Conservation (phyloP, 2,113 vertebrate genomes). For the Herpailurus yagouaroundi region DNA sequence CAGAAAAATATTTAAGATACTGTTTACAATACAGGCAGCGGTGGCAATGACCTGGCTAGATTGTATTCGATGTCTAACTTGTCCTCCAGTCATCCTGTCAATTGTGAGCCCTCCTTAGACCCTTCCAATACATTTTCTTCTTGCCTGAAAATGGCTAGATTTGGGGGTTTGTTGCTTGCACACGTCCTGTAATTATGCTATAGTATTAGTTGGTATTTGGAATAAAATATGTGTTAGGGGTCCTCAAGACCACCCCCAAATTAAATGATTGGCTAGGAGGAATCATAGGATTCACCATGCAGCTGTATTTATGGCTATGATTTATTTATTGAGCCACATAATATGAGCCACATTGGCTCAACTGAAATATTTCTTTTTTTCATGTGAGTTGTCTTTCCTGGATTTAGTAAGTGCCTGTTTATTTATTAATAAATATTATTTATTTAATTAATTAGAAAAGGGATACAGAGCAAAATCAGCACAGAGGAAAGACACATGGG, state of each 20-base stretch:
- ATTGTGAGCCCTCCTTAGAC: not conserved
- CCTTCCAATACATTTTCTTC: not conserved
- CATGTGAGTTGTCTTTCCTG: not conserved
- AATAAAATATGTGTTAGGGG: not conserved
- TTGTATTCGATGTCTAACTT: not conserved
- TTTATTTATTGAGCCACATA: not conserved
- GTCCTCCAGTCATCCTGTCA: not conserved
- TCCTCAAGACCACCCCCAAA: not conserved
- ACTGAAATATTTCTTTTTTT: not conserved
- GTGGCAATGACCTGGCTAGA: not conserved
- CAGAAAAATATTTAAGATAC: not conserved
- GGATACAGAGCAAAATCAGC: not conserved
- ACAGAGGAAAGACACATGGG: not conserved
- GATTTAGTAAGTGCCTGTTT: not conserved
- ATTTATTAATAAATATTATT: too few relatives aligned
- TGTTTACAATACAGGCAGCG: not conserved
- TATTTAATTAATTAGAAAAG: not conserved
- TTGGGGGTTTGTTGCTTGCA: not conserved
- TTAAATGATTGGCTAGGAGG: not conserved
- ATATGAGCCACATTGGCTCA: not conserved
- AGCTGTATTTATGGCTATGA: not conserved
- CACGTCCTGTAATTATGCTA: not conserved
- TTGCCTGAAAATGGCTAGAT: not conserved
- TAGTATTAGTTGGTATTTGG: not conserved
- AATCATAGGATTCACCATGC: not conserved